Percentiles rank a stretch among this genome's conserved stretches.
Evolutionary conservation across 2,113 vertebrate genomes (phyloP).

Genomic region (Tyto alba): DNA sequence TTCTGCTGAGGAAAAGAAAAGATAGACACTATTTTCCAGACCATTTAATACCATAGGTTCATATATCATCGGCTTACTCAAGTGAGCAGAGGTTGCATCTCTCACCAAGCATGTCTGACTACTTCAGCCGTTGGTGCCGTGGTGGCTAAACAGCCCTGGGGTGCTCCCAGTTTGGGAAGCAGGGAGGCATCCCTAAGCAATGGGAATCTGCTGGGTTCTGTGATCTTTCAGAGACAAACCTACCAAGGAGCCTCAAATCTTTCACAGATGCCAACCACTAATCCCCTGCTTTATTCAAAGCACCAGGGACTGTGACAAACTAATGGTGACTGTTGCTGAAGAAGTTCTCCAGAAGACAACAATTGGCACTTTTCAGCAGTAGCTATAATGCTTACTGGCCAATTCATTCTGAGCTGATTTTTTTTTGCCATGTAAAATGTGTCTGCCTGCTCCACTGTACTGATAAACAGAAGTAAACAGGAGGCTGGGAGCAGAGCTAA

Average conservation of each 20-base stretch:
- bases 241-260: neutral
- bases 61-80: neutral
- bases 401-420: neutral
- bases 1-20: neutral
- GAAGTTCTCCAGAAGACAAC: neutral
- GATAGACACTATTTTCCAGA: neutral
- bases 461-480: neutral
- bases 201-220: neutral
- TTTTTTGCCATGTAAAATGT: neutral
- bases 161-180: neutral
- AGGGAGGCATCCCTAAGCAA: neutral
- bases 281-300: neutral
- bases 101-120: neutral
- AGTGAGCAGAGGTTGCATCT: neutral
- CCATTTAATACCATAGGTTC: neutral
- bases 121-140: neutral
- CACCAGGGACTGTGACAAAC: neutral
- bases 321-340: neutral
- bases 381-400: neutral
- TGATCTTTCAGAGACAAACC: neutral
- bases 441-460: neutral
- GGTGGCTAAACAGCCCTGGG: fast-evolving
- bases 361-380: neutral
- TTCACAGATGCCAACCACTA: neutral
- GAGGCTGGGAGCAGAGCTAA: neutral